Percentiles rank a stretch among this genome's conserved stretches.
Evolutionary conservation across 2,113 vertebrate genomes (phyloP).

Genomic region (Formicarius rufipectus): DNA sequence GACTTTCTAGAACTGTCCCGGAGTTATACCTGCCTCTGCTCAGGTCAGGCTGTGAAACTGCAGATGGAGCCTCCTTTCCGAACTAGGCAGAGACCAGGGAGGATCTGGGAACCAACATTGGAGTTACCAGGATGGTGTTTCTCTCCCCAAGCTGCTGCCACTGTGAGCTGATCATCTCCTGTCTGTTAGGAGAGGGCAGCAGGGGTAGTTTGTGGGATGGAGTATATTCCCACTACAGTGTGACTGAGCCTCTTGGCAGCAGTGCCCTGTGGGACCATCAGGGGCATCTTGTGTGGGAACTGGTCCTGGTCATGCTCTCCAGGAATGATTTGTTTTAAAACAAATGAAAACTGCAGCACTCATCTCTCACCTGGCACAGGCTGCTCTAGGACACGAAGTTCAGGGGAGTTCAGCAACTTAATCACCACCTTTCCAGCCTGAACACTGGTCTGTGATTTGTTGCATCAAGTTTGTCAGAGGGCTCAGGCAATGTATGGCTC

Average conservation of each 20-base stretch:
- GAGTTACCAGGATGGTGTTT: neutral
- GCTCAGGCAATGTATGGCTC: accelerated
- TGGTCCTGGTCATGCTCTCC: neutral
- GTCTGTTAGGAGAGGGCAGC: neutral
- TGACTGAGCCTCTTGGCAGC: neutral
- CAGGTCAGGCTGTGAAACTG: neutral
- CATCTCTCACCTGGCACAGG: accelerated
- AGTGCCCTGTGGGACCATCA: accelerated
- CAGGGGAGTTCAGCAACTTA: accelerated
- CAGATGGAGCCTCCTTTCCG: neutral
- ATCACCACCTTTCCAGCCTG: neutral
- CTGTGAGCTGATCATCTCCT: neutral
- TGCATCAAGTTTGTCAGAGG: neutral
- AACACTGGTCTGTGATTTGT: neutral
- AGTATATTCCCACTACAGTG: accelerated
- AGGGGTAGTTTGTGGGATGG: accelerated
- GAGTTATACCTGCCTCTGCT: neutral
- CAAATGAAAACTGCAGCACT: neutral
- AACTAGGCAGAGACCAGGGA: neutral
- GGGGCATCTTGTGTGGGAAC: neutral
- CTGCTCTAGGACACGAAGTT: neutral
- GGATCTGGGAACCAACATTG: too few species aligned
- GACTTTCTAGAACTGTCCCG: neutral
- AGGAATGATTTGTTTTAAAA: neutral
- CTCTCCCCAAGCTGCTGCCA: neutral